A percentile compares a stretch with the other conserved stretches of the same genome.
Conservation (phyloP, 2,888 invertebrate genomes). For the Pollenia angustigena region DNA sequence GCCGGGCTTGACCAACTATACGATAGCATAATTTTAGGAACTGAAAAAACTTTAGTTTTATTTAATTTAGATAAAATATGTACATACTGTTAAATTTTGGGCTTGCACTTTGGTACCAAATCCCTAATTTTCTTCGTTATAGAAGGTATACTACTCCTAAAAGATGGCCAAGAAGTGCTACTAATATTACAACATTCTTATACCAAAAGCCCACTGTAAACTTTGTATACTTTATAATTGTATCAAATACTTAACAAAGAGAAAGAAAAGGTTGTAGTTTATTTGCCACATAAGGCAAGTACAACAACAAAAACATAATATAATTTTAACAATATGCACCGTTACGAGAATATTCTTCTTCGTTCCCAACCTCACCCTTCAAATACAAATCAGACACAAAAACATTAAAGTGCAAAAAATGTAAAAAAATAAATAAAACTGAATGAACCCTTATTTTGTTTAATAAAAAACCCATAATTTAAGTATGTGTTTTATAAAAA, state of each 20-base stretch:
- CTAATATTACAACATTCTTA: too few species aligned
- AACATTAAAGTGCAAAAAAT: constrained; percentile 80
- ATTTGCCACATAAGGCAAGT: constrained; percentile 61
- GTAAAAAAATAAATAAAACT: constrained; percentile 16
- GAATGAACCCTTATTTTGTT: constrained; percentile 80
- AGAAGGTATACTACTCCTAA: too few species aligned
- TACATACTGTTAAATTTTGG: too few species aligned
- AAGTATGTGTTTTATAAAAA: constrained; percentile 58
- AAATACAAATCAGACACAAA: constrained; percentile 80
- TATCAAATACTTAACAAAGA: constrained; percentile 72
- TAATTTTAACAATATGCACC: constrained; percentile 82
- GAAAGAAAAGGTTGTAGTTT: constrained; percentile 63
- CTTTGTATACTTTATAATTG: constrained; percentile 71
- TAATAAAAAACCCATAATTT: constrained; percentile 73
- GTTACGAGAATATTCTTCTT: constrained; percentile 22
- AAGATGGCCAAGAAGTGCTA: too few species aligned
- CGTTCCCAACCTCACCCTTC: constrained; percentile 36
- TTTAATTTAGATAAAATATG: too few species aligned
- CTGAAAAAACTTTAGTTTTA: too few species aligned
- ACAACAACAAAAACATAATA: constrained; percentile 74
- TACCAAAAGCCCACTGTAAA: constrained; percentile 66
- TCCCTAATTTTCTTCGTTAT: too few species aligned
- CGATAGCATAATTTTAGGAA: too few species aligned
- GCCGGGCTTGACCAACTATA: too few species aligned
- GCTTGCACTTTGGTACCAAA: too few species aligned